Evolutionary conservation across 2,888 invertebrate genomes (phyloP).

Genomic region (Drosophila histrio): DNA sequence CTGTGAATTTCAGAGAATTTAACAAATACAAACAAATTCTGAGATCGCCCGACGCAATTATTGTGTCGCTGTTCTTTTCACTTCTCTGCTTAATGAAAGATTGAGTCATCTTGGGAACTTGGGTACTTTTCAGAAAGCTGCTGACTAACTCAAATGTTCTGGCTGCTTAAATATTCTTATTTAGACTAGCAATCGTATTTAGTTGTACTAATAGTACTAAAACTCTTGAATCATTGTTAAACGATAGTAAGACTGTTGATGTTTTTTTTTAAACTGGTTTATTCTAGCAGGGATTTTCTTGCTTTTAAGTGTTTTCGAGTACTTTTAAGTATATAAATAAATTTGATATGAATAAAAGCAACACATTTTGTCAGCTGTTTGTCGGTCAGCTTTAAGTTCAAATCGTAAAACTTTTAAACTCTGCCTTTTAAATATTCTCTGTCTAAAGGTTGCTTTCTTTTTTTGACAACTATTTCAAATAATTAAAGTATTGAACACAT

Average conservation of each 20-base stretch:
- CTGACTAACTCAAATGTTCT: slow-evolving; percentile 27
- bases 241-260: no score
- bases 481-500: no score
- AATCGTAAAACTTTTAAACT: slow-evolving; percentile 3
- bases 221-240: background rate
- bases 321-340: background rate
- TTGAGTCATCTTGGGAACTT: slow-evolving; percentile 31
- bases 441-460: background rate
- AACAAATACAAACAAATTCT: slow-evolving; percentile 25
- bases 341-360: background rate
- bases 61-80: background rate
- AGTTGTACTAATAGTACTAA: background rate
- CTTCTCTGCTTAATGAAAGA: slow-evolving; percentile 2
- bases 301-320: background rate
- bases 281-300: background rate
- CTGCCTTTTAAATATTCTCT: background rate
- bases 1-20: slow-evolving; percentile 19
- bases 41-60: slow-evolving; percentile 14
- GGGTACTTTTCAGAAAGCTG: slow-evolving; percentile 10
- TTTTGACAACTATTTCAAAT: no score
- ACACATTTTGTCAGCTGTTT: background rate
- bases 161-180: background rate
- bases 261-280: background rate
- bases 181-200: background rate
- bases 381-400: background rate